These are phyloP conservation scores for Zaprionus nigranus DNA, from an alignment of 1,140 invertebrate species.

Conservation along the genomic window DNA sequence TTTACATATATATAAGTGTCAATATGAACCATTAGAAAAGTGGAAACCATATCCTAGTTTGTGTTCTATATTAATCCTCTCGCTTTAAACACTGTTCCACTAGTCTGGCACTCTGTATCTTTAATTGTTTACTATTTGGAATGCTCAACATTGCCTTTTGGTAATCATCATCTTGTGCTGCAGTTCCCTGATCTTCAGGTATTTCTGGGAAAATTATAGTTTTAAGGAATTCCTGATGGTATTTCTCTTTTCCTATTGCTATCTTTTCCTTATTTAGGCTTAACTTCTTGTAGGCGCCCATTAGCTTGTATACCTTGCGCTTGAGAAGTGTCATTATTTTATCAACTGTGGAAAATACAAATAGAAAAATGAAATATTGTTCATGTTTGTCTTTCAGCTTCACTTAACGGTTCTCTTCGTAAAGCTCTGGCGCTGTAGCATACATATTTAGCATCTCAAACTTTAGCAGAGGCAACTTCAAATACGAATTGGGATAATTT, in stretches of 20 bases:
- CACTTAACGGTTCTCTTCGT: slow-evolving; percentile 69
- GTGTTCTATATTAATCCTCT: not conserved
- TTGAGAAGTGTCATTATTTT: slow-evolving; percentile 50
- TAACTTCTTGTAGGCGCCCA: slow-evolving; percentile 55
- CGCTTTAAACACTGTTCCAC: slow-evolving; percentile 35
- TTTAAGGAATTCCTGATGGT: slow-evolving; percentile 62
- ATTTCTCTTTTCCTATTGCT: slow-evolving; percentile 38
- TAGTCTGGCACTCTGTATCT: slow-evolving; percentile 67
- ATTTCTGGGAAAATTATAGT: slow-evolving; percentile 31
- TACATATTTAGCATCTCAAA: slow-evolving; percentile 74
- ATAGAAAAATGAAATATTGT: not conserved
- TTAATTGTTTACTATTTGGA: slow-evolving; percentile 76
- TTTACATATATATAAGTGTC: not conserved
- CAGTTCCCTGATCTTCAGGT: slow-evolving; percentile 13
- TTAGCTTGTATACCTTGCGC: slow-evolving; percentile 65
- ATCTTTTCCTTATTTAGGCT: slow-evolving; percentile 26
- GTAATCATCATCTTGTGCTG: slow-evolving; percentile 57
- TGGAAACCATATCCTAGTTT: not conserved
- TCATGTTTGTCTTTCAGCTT: not conserved
- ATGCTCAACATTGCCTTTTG: slow-evolving; percentile 63
- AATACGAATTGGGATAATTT: slow-evolving; percentile 66
- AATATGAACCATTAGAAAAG: not conserved
- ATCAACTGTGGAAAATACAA: slow-evolving; percentile 46
- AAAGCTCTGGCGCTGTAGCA: slow-evolving; percentile 63
- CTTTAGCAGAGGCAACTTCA: slow-evolving; percentile 74